phyloP scores from a whole-genome alignment of 2,797 vertebrate genomes.

The Nannoperca obscura region DNA sequence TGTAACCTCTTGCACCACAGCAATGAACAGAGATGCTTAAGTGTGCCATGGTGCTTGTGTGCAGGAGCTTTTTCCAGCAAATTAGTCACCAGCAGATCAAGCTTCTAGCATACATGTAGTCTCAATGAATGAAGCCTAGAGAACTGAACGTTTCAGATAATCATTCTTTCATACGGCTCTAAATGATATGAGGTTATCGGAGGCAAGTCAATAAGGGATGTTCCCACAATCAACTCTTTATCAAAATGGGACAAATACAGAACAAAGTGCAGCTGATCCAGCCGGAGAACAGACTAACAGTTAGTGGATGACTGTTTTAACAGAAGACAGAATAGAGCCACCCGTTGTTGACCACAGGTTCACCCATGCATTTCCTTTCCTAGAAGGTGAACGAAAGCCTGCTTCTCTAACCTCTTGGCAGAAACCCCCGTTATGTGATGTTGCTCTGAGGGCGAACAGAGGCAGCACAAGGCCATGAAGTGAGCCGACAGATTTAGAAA shows the following conservation, averaged over 20 bases:
- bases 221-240: slow-evolving; percentile 21
- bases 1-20: neutral
- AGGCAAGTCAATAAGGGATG: neutral
- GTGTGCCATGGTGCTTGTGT: neutral
- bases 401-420: slow-evolving; percentile 20
- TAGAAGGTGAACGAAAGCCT: slow-evolving; percentile 38
- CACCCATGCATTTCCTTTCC: slow-evolving; percentile 22
- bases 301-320: slow-evolving; percentile 11
- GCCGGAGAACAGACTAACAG: slow-evolving; percentile 42
- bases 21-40: neutral
- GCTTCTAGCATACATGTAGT: neutral
- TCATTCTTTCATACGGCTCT: neutral
- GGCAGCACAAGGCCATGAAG: neutral
- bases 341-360: slow-evolving; percentile 50
- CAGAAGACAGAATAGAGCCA: slow-evolving; percentile 15
- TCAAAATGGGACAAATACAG: slow-evolving; percentile 21
- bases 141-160: neutral
- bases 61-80: neutral
- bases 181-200: slow-evolving; percentile 21
- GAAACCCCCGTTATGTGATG: slow-evolving; percentile 37
- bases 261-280: slow-evolving; percentile 53
- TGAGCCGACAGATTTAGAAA: slow-evolving; percentile 58
- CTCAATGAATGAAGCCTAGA: too few species aligned
- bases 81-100: too few species aligned
- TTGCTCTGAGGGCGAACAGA: slow-evolving; percentile 33